Evolutionary conservation across 1,140 invertebrate species (phyloP), one percentile per base, ranked within the genome.

Genomic region (Lepidotrigona ventralis): DNA sequence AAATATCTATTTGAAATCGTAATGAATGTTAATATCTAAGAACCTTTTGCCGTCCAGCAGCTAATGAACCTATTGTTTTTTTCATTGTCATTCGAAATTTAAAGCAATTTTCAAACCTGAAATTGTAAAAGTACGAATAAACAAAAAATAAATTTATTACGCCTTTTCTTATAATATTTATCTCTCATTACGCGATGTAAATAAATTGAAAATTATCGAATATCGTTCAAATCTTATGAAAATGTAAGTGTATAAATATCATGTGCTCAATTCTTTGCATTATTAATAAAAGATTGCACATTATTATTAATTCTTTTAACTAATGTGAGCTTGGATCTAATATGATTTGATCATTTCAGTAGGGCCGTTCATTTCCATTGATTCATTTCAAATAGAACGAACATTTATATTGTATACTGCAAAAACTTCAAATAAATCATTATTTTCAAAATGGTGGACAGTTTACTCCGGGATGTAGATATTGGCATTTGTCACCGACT

Each of bases 401-500:
- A 81, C 23, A 8, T 54, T 75, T 39, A 69, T 33, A 46, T 69
- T 3, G 75, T 19, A 46, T 46, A 58, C 26, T 14, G 33, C 23
- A 29, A 15, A 74, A 76, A 46, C n/a, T 39, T 33, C n/a, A 23
- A 63, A 75, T 51, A 54, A 75, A 58, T 80, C 29, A 71, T 76
- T 71, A 58, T 14, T 39, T 53, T 93, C 87, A 94, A 88, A 93
- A 94, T 39, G 93, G 94, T 46, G 95, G 95, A 87, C 95, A 95
- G 93, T 96, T 96, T 23, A 95, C 95, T 82, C 96, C 96, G 39
- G 96, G 96, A 94, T 97, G 97, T 86, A 97, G 93, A 91, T 96
- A 97, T 72, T 96, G 95, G 92, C 97, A 98, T 86, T 96, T 96
- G 80, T 97, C 96, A 29, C 96, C 96, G 89, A 97, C 95, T 77